Conservation (phyloP, 2,113 vertebrate genomes). For the Sylvilagus bachmani region DNA sequence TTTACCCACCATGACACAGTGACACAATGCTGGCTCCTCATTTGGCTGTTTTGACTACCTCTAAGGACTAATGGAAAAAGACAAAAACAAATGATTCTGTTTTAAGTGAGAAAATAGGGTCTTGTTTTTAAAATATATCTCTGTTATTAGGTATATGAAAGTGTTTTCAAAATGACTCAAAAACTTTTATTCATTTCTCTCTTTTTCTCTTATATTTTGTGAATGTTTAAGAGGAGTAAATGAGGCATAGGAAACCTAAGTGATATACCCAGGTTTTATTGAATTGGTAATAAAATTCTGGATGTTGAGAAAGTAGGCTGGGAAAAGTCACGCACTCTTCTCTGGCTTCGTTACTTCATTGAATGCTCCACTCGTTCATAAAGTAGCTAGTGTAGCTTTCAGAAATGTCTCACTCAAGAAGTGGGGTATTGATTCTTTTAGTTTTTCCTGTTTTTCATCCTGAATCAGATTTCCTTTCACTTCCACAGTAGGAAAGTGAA, state of each 20-base stretch:
- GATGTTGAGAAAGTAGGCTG: background rate
- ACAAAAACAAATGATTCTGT: background rate
- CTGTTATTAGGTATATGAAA: background rate
- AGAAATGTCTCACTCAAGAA: conserved; percentile 37
- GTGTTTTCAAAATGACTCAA: conserved; percentile 3
- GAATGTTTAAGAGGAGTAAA: background rate
- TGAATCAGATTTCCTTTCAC: conserved; percentile 24
- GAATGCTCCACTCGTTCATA: conserved; percentile 36
- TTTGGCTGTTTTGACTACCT: conserved; percentile 13
- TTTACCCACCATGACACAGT: no score
- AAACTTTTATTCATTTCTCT: background rate
- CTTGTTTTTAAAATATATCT: background rate
- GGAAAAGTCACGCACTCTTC: background rate
- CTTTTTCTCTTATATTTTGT: background rate
- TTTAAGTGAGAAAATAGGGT: conserved; percentile 49
- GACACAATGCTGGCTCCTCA: background rate
- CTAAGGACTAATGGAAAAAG: conserved; percentile 23
- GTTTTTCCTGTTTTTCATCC: background rate
- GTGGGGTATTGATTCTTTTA: conserved; percentile 38
- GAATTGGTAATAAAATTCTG: conserved; percentile 17
- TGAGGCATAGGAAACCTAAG: background rate
- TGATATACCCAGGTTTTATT: conserved; percentile 23
- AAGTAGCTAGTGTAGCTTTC: background rate
- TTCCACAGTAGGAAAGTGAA: background rate
- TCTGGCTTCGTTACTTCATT: background rate